A percentile compares a stretch with the other conserved stretches of the same genome.
phyloP scores from a whole-genome alignment of 2,113 vertebrate genomes.

The Alethe diademata region DNA sequence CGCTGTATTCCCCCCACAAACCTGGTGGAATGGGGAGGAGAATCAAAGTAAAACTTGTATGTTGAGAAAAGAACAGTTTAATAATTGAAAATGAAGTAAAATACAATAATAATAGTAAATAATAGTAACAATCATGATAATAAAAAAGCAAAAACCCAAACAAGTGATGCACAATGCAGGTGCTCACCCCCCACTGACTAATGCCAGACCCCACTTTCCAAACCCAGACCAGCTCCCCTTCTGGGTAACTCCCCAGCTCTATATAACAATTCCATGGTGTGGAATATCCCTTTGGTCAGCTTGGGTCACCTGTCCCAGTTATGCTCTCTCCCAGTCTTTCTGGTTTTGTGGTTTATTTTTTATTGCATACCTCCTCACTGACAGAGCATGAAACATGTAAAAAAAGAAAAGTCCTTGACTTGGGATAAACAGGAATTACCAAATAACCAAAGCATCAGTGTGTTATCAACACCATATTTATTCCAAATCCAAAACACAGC shows the following conservation, averaged over 20 bases:
- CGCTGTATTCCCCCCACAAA: neutral
- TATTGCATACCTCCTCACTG: neutral
- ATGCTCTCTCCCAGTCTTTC: neutral
- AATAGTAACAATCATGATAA: neutral
- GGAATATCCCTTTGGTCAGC: neutral
- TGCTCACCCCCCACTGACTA: neutral
- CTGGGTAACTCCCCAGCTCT: neutral
- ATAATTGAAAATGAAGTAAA: neutral
- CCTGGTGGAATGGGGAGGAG: neutral
- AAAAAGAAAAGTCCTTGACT: neutral
- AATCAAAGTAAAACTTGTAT: neutral
- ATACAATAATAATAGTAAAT: neutral
- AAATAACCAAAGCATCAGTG: neutral
- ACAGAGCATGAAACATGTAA: neutral
- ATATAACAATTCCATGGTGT: neutral
- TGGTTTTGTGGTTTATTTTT: neutral
- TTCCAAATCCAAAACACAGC: neutral
- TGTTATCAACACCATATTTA: neutral
- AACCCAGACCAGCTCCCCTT: neutral
- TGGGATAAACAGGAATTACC: neutral
- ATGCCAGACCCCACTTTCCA: rapidly evolving
- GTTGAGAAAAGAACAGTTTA: neutral
- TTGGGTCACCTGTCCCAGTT: neutral
- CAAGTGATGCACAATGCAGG: neutral
- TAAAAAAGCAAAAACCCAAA: neutral